phyloP scores from a whole-genome alignment of 2,888 invertebrate species.

The Magallana nippona region DNA sequence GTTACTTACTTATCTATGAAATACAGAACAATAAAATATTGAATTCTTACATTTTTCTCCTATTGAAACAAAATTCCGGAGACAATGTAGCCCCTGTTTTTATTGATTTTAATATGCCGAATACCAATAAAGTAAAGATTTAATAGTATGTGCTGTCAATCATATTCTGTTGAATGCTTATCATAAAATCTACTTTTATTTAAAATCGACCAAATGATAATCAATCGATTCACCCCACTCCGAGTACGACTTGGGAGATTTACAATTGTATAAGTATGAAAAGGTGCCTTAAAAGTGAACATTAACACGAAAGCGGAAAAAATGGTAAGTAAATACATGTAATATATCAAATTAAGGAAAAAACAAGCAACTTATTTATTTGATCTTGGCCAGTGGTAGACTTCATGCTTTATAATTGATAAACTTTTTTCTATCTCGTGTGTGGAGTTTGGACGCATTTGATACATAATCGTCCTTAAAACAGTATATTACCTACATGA shows the following conservation, averaged over 20 bases:
- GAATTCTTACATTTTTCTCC: too few species aligned
- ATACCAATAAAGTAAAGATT: conserved; percentile 12
- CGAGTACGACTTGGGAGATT: background rate
- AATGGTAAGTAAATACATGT: conserved; percentile 9
- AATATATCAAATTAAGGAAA: too few species aligned
- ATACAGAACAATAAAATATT: too few species aligned
- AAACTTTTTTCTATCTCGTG: too few species aligned
- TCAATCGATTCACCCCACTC: background rate
- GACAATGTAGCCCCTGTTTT: background rate
- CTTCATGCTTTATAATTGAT: too few species aligned
- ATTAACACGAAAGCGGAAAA: background rate
- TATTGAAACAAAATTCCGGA: background rate
- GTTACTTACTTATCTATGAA: too few species aligned
- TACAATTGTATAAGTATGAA: background rate
- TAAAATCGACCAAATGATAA: background rate
- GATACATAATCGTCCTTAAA: too few species aligned
- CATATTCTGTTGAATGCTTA: background rate
- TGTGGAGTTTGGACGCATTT: too few species aligned
- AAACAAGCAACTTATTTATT: too few species aligned
- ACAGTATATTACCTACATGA: too few species aligned
- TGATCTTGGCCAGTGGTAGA: too few species aligned
- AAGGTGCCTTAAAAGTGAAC: background rate
- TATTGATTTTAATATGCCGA: background rate
- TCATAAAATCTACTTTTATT: conserved; percentile 21
- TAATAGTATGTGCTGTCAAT: conserved; percentile 14